Conservation (phyloP, 2,888 invertebrate species). For the Philopedon plagiatum region DNA sequence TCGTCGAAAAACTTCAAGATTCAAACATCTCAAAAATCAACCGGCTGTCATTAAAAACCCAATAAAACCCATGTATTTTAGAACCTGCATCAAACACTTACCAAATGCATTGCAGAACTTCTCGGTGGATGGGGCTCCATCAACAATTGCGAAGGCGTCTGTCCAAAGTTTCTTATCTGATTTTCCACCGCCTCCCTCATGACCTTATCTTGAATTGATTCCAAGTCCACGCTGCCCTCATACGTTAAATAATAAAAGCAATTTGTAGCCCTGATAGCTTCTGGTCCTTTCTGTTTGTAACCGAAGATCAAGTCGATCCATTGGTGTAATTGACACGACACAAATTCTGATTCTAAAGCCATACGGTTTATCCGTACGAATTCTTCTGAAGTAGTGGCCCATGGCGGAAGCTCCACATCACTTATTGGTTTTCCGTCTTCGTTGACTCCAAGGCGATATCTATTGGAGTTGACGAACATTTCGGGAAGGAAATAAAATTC, state of each 20-base stretch:
- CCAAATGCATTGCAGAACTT: constrained; percentile 94
- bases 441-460: constrained; percentile 88
- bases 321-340: constrained; percentile 99
- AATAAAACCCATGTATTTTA: neutral
- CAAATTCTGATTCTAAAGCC: constrained; percentile 99
- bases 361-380: constrained; percentile 98
- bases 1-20: too few relatives aligned
- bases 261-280: constrained; percentile 97
- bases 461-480: constrained; percentile 94
- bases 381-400: constrained; percentile 98
- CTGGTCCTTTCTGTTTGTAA: constrained; percentile 98
- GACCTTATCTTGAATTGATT: constrained; percentile 89
- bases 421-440: constrained; percentile 85
- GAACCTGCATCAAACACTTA: constrained; percentile 64
- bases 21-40: too few relatives aligned
- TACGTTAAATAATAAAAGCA: constrained; percentile 99
- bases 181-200: constrained; percentile 96
- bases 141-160: constrained; percentile 97
- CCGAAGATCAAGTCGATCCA: constrained; percentile 99
- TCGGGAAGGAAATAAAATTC: constrained; percentile 99
- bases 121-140: constrained; percentile 99
- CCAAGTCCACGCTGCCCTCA: constrained; percentile 96
- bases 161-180: constrained; percentile 98
- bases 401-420: constrained; percentile 94
- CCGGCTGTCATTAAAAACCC: too few relatives aligned